Conservation (phyloP, 35 echinoderm and acorn worm species). For the Apostichopus parvimensis region DNA sequence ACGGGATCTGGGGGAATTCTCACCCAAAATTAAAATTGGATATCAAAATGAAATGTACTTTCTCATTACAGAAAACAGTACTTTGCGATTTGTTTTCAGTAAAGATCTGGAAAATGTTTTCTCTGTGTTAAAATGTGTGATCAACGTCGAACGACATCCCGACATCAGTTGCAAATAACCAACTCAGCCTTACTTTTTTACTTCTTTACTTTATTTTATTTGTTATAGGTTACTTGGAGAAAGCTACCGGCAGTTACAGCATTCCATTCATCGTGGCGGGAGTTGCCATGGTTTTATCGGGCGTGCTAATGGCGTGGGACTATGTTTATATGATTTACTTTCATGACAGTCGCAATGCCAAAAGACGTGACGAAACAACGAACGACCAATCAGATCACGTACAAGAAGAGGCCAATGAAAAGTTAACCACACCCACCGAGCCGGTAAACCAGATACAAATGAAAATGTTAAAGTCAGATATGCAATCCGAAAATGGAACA, state of each 20-base stretch:
- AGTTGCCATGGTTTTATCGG: background rate
- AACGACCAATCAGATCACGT: background rate
- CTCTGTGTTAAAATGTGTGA: too few relatives aligned
- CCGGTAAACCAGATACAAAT: background rate
- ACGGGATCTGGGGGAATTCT: too few relatives aligned
- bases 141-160: too few relatives aligned
- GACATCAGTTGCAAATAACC: too few relatives aligned
- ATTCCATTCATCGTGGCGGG: slow-evolving; percentile 27
- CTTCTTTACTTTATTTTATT: background rate
- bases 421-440: background rate
- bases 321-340: background rate
- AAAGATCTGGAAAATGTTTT: too few relatives aligned
- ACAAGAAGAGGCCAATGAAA: background rate
- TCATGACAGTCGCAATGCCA: background rate
- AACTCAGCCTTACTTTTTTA: too few relatives aligned
- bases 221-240: background rate
- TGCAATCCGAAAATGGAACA: background rate
- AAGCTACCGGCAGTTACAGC: slow-evolving; percentile 12
- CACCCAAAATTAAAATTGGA: too few relatives aligned
- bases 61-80: too few relatives aligned
- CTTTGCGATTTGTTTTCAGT: too few relatives aligned
- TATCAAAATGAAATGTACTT: too few relatives aligned
- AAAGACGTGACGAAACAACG: background rate
- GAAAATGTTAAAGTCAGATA: background rate
- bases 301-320: background rate